Percentiles rank a stretch among this genome's conserved stretches.
phyloP scores from a whole-genome alignment of 2,113 vertebrate species.

The Tinamus guttatus region DNA sequence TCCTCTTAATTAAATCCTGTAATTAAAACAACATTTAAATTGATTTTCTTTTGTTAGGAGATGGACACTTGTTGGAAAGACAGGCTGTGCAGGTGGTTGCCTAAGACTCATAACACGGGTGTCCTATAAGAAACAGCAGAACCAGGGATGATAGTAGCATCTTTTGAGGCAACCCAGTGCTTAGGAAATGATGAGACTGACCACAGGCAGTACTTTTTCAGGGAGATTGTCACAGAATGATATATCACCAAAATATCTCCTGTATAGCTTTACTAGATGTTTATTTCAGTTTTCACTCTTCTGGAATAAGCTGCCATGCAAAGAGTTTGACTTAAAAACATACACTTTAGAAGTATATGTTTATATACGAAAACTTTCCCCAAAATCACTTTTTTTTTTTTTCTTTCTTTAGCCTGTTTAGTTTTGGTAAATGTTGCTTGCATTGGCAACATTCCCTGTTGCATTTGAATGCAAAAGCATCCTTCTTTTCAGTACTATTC shows the following conservation, averaged over 20 bases:
- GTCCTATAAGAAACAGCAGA: not conserved
- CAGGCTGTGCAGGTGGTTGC: not conserved
- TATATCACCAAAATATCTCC: not conserved
- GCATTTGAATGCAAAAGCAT: not conserved
- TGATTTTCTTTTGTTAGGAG: not conserved
- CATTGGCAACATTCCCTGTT: not conserved
- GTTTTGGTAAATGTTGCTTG: not conserved
- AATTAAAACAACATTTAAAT: not conserved
- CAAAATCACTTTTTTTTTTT: not conserved
- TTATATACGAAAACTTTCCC: not conserved
- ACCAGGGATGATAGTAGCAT: not conserved
- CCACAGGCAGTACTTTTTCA: not conserved
- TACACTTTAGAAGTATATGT: not conserved
- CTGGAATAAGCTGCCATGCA: not conserved
- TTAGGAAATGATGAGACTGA: not conserved
- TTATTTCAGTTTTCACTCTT: not conserved
- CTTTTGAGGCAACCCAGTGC: not conserved
- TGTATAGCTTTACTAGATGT: not conserved
- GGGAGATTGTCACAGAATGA: too few relatives aligned
- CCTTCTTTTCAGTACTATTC: not conserved
- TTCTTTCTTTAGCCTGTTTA: not conserved
- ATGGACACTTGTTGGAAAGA: not conserved
- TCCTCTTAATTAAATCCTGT: not conserved
- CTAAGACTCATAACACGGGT: fast-evolving
- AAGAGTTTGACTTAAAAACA: not conserved